phyloP scores from a whole-genome alignment of 2,113 vertebrate species.

The Pelodiscus sinensis region DNA sequence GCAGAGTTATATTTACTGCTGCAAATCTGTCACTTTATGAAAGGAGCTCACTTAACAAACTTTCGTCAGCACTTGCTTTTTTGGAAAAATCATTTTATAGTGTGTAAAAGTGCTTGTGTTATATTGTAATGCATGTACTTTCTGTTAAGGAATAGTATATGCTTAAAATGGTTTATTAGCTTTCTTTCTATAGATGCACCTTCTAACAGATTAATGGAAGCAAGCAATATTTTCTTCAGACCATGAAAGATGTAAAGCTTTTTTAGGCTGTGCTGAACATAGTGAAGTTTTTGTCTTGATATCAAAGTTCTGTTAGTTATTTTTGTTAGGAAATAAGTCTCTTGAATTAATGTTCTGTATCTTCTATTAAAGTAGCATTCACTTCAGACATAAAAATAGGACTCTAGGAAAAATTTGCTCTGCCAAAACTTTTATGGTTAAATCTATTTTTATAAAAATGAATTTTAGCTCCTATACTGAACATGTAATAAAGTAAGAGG shows the following conservation, averaged over 20 bases:
- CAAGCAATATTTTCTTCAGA: background rate
- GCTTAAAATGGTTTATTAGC: too few species aligned
- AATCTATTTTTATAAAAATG: background rate
- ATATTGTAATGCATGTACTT: background rate
- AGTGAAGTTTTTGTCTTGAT: background rate
- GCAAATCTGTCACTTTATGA: background rate
- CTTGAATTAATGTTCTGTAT: background rate
- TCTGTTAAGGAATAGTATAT: too few species aligned
- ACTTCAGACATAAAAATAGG: background rate
- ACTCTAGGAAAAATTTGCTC: background rate
- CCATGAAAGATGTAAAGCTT: background rate
- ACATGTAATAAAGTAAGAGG: background rate
- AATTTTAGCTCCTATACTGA: background rate
- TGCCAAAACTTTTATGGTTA: background rate
- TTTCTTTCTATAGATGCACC: background rate
- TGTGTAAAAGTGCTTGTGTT: background rate
- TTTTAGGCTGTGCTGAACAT: background rate
- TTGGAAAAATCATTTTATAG: background rate
- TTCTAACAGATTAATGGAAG: constrained; percentile 1
- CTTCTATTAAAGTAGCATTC: background rate
- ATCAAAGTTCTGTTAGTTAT: background rate
- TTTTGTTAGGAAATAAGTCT: background rate
- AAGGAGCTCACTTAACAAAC: background rate
- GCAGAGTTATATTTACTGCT: background rate
- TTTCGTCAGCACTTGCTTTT: background rate